Evolutionary conservation across 2,888 invertebrate species (phyloP), one percentile per base, ranked within the genome.

Genomic region (Luperina testacea): DNA sequence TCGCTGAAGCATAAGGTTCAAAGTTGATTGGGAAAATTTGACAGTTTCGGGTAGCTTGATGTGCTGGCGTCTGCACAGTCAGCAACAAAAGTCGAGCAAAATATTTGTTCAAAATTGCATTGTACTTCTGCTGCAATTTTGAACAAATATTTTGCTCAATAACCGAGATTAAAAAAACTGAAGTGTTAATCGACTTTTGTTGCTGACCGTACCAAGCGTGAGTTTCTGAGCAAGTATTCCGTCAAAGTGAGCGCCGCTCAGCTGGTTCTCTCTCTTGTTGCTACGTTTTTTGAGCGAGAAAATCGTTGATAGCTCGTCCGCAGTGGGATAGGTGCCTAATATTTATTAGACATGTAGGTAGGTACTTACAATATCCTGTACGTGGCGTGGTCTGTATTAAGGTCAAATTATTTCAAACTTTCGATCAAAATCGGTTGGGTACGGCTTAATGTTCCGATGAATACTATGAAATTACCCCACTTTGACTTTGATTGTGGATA

Each of bases 261-360:
- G 57, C 24, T 9, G 24, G 4, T 24, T 57, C 24, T 57, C 3
- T 51, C 17, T 17, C 6, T 17, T 17, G 17, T 51, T 6, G 51
- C 1, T 51, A 7, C 17, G 17, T 51, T 17, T 51, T 17, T 51
- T 2, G 7, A 51, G 51, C 24, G 24, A 24, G 9, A 24, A 11
- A 57, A 24, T n/a, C 4, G 11, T 24, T 57, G 9, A 57, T 9
- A 9, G 24, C 57, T 57, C 24, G 11, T 57, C 57, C 11, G 57
- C 57, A 11, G 11, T 53, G 24, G 2, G 1, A 11, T 24, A 57
- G 24, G 24, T 57, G 24, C 57, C 24, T 57, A 11, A 71, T n/a
- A 64, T 75, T 84, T 76, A 80, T 88, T 88, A 84, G 64, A 78
- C 27, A 77, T 84, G 75, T 32, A 48, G 45, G 9, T 75, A 70